Evolutionary conservation across 2,113 vertebrate species (phyloP).

Genomic region (Coreoperca whiteheadi): DNA sequence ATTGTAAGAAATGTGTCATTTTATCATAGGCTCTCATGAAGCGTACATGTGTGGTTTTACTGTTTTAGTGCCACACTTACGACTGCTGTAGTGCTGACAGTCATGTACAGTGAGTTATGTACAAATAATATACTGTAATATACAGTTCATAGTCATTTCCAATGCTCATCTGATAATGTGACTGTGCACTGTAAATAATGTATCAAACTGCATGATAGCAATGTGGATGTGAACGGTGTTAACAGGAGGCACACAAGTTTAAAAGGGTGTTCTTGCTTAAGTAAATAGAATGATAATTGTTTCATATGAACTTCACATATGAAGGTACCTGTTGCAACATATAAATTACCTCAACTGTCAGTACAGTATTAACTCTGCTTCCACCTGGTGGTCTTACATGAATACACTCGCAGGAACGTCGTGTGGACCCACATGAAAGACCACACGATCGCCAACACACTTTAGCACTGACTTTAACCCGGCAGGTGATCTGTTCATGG

Average conservation of each 20-base stretch:
- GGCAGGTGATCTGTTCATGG: background rate
- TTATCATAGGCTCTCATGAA: background rate
- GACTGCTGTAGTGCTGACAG: background rate
- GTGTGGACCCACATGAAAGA: background rate
- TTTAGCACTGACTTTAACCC: background rate
- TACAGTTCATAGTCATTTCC: too few relatives aligned
- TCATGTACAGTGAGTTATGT: background rate
- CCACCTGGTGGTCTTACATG: constrained; percentile 33
- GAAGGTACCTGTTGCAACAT: constrained; percentile 3
- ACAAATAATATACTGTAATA: background rate
- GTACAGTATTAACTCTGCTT: constrained; percentile 6
- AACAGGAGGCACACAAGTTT: background rate
- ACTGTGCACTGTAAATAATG: background rate
- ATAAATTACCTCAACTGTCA: background rate
- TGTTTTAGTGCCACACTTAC: background rate
- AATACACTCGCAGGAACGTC: background rate
- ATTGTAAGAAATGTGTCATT: background rate
- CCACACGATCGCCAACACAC: too few relatives aligned
- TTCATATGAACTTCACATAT: background rate
- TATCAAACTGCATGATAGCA: background rate
- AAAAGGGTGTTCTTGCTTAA: background rate
- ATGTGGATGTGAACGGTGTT: background rate
- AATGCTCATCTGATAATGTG: background rate
- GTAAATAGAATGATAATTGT: background rate
- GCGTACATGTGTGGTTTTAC: background rate